These are phyloP conservation scores for Trichomalopsis sarcophagae DNA, from an alignment of 1,140 invertebrate genomes.

Conservation along the genomic window DNA sequence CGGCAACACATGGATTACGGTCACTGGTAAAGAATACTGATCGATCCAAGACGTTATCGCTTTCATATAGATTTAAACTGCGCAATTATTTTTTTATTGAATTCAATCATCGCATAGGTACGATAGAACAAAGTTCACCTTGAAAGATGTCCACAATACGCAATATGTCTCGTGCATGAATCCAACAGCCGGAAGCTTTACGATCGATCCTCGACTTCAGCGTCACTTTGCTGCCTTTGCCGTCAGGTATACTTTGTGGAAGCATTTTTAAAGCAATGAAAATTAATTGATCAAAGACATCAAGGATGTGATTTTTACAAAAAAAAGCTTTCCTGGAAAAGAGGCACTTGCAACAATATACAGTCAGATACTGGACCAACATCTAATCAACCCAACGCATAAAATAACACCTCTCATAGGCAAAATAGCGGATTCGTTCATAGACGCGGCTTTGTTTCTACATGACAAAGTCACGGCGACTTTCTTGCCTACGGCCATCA, in stretches of 20 bases:
- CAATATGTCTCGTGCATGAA: slow-evolving; percentile 98
- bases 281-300: slow-evolving; percentile 27
- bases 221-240: slow-evolving; percentile 96
- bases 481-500: slow-evolving; percentile 93
- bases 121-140: slow-evolving; percentile 87
- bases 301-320: not conserved
- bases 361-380: slow-evolving; percentile 86
- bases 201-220: slow-evolving; percentile 93
- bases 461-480: slow-evolving; percentile 85
- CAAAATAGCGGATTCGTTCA: slow-evolving; percentile 78
- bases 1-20: slow-evolving; percentile 95
- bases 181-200: slow-evolving; percentile 95
- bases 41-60: not conserved
- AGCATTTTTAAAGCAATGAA: slow-evolving; percentile 14
- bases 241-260: slow-evolving; percentile 76
- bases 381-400: slow-evolving; percentile 80
- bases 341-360: slow-evolving; percentile 91
- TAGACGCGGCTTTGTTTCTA: slow-evolving; percentile 83
- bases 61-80: not conserved
- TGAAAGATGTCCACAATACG: slow-evolving; percentile 95
- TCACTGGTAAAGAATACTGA: slow-evolving; percentile 82
- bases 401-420: slow-evolving; percentile 80
- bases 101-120: slow-evolving; percentile 74
- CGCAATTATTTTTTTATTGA: not conserved
- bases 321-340: slow-evolving; percentile 84